These are phyloP conservation scores for Acanthisitta chloris DNA, from an alignment of 2,113 vertebrate genomes.

Conservation along the genomic window DNA sequence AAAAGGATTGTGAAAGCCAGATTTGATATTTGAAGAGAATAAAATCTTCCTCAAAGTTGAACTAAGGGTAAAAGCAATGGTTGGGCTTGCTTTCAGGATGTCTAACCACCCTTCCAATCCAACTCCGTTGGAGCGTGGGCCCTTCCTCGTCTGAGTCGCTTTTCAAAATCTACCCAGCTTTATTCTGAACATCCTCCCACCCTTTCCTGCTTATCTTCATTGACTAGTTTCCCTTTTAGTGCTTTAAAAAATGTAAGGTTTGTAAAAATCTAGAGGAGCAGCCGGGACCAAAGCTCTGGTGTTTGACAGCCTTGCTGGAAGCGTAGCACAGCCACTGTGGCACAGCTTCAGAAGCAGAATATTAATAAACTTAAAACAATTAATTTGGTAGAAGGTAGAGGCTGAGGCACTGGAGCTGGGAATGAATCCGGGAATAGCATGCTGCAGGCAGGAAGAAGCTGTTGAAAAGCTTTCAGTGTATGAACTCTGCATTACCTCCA, in stretches of 20 bases:
- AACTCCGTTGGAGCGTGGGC: neutral
- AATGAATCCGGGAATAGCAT: neutral
- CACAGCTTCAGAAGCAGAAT: neutral
- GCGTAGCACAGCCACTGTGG: accelerated
- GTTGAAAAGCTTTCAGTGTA: neutral
- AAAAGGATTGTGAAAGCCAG: neutral
- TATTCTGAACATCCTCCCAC: neutral
- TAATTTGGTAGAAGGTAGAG: neutral
- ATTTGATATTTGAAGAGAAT: neutral
- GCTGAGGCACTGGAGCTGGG: neutral
- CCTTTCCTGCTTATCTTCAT: neutral
- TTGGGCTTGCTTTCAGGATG: neutral
- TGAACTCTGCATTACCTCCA: neutral
- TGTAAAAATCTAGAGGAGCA: neutral
- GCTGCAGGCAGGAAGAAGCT: neutral
- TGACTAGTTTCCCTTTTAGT: neutral
- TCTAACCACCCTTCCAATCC: neutral
- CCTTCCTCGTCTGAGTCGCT: neutral
- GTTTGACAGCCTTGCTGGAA: neutral
- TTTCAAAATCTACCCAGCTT: neutral
- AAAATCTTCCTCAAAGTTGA: neutral
- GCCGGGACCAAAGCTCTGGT: neutral
- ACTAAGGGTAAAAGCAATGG: neutral
- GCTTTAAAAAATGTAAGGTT: neutral
- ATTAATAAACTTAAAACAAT: neutral